Conservation (phyloP, 2,113 vertebrate species). For the Seriola quinqueradiata region DNA sequence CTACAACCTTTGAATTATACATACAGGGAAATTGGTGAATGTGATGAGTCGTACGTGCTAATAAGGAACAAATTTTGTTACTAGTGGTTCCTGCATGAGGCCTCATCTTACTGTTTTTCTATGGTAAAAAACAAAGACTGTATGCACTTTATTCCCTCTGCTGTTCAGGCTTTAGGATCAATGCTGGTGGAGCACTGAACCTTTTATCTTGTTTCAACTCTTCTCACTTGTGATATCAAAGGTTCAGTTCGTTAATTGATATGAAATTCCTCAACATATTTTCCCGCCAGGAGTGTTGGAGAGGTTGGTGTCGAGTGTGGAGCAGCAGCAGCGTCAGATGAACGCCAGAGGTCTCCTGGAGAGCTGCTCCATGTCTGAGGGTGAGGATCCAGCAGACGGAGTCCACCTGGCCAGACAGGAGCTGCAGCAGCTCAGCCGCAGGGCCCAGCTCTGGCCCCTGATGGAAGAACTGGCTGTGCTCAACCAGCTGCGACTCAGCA, state of each 20-base stretch:
- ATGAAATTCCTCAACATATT: background rate
- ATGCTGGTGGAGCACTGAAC: too few species aligned
- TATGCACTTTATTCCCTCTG: too few species aligned
- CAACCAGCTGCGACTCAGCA: slow-evolving; percentile 90
- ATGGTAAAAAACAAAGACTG: too few species aligned
- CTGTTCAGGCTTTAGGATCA: too few species aligned
- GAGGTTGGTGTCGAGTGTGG: slow-evolving; percentile 85
- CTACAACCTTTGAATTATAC: slow-evolving; percentile 11
- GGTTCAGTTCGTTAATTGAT: background rate
- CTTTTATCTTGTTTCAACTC: background rate
- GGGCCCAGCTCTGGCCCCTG: slow-evolving; percentile 92
- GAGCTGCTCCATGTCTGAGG: slow-evolving; percentile 30
- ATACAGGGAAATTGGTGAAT: background rate
- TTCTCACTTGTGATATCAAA: background rate
- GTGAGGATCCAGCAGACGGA: slow-evolving; percentile 61
- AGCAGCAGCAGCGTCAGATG: slow-evolving; percentile 85
- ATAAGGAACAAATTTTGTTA: too few species aligned
- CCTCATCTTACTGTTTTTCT: too few species aligned
- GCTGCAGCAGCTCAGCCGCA: slow-evolving; percentile 86
- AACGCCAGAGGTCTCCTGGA: slow-evolving; percentile 84
- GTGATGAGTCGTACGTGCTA: too few species aligned
- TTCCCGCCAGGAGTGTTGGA: slow-evolving; percentile 80
- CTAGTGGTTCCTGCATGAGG: too few species aligned
- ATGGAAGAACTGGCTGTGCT: slow-evolving; percentile 90
- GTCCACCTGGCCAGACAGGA: slow-evolving; percentile 70